Evolutionary conservation across 2,113 vertebrate genomes (phyloP), one percentile per base, ranked within the genome.

Genomic region (Grallaria varia): DNA sequence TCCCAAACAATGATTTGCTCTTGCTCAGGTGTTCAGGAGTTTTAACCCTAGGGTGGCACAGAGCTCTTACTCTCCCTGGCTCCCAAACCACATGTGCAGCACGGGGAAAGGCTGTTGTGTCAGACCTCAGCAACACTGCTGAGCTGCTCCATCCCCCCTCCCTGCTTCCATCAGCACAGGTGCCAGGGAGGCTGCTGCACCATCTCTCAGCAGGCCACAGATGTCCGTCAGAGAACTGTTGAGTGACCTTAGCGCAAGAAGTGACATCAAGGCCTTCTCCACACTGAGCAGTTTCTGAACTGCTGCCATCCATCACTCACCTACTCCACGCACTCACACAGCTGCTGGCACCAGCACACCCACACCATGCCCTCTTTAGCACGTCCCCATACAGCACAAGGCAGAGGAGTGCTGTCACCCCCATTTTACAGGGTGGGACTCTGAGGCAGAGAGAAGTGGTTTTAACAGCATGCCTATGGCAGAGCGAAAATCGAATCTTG

Each of bases 131-230:
- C 64, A 83, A 74, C 2, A 0, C 42, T 5, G 49, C 93, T 67
- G 85, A 95, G 63, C 35, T 21, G 60, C 49, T 92, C 60, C 83
- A 78, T 56, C 66, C 68, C 68, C 63, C 64, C 82, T 66, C 68
- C 1, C 1, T 3, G 4, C 23, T 91, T 87, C 49, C 60, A 75
- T 73, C 23, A 19, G 64, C 73, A 21, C 90, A 89, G 85, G 88
- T 90, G 83, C 92, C 44, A 73, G 47, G 37, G 73, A 95, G 60
- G 69, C 80, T 81, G 44, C 89, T 49, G 73, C 73, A 78, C 88
- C 73, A 14, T 84, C 83, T 84, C 83, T 92, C 92, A 87, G 95
- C 80, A 69, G 88, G 93, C 72, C 68, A 81, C 88, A 88, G 93
- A 94, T 84, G 90, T 91, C 95, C 1, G 0, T 75, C 86, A 89